Evolutionary conservation across 2,797 vertebrate species (phyloP).

Genomic region (Brotula barbata): DNA sequence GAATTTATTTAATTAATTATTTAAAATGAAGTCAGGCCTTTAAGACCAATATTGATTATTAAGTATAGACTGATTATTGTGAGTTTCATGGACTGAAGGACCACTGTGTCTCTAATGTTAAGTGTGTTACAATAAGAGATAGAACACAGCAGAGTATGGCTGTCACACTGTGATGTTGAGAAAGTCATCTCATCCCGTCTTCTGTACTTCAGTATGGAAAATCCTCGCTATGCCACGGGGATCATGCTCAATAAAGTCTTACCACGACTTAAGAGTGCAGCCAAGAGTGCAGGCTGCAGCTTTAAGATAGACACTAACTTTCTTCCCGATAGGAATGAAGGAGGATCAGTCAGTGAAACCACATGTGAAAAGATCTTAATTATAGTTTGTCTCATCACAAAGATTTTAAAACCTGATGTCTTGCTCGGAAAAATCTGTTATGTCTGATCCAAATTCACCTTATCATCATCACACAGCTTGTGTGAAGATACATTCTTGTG

Average conservation of each 20-base stretch:
- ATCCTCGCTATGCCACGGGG: constrained; percentile 4
- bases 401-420: background rate
- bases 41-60: too few species aligned
- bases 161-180: constrained; percentile 4
- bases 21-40: too few species aligned
- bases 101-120: too few species aligned
- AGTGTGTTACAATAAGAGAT: too few species aligned
- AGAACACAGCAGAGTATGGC: too few species aligned
- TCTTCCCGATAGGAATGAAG: background rate
- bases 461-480: background rate
- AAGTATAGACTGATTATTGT: constrained; percentile 36
- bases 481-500: constrained; percentile 1
- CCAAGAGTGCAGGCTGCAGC: background rate
- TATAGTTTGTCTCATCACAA: background rate
- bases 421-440: background rate
- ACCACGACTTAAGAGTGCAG: too few species aligned
- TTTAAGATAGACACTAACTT: constrained; percentile 4
- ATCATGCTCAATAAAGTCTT: constrained; percentile 12
- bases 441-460: constrained; percentile 12
- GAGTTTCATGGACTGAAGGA: too few species aligned
- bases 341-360: background rate
- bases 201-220: background rate
- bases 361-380: background rate
- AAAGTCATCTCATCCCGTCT: constrained; percentile 4
- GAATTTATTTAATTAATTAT: too few species aligned